These are phyloP conservation scores for Boloria selene DNA, from an alignment of 2,888 invertebrate species.

Conservation along the genomic window DNA sequence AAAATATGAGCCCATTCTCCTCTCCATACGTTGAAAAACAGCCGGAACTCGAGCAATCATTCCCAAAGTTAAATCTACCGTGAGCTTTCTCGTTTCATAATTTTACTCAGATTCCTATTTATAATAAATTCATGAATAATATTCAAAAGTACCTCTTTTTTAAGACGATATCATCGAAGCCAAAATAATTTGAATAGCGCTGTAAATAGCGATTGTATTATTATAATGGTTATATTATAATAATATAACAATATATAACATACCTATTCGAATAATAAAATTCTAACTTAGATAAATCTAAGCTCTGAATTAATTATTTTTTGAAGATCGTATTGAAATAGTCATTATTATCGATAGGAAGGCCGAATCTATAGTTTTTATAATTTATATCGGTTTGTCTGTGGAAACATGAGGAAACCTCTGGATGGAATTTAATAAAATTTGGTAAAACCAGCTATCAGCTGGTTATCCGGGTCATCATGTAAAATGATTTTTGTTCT, in stretches of 20 bases:
- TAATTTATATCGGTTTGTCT: too few relatives aligned
- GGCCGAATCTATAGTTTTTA: too few relatives aligned
- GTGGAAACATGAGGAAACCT: too few relatives aligned
- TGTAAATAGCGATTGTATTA: slow-evolving; percentile 1
- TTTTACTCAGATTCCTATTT: slow-evolving; percentile 41
- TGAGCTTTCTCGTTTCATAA: slow-evolving; percentile 44
- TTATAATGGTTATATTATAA: too few relatives aligned
- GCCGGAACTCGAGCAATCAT: slow-evolving; percentile 58
- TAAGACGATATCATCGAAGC: slow-evolving; percentile 15
- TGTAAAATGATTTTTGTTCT: too few relatives aligned
- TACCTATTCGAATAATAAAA: not conserved
- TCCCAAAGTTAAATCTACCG: slow-evolving; percentile 52
- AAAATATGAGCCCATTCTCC: slow-evolving; percentile 75
- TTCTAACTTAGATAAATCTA: not conserved
- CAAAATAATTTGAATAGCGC: not conserved
- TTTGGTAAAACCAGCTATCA: too few relatives aligned
- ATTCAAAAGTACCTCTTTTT: slow-evolving; percentile 31
- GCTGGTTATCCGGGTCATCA: too few relatives aligned
- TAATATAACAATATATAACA: too few relatives aligned
- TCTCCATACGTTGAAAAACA: slow-evolving; percentile 67
- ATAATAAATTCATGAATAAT: slow-evolving; percentile 37
- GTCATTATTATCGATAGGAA: too few relatives aligned
- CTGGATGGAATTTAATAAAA: too few relatives aligned
- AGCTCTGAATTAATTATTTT: too few relatives aligned
- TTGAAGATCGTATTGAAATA: too few relatives aligned